phyloP scores from a whole-genome alignment of 2,113 vertebrate species.

The Bolborhynchus lineola region DNA sequence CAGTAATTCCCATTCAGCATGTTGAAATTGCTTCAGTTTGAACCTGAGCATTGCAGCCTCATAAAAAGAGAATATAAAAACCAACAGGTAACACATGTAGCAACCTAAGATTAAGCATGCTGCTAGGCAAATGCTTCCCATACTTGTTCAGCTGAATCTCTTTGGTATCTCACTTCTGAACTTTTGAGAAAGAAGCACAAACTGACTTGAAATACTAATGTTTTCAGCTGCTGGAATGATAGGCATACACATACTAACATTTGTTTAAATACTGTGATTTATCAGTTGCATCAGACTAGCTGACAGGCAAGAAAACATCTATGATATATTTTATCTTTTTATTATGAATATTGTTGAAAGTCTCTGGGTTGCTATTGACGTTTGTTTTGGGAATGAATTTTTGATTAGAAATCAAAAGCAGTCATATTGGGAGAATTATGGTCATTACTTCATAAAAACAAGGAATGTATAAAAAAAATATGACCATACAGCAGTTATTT shows the following conservation, averaged over 20 bases:
- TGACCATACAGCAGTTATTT: neutral
- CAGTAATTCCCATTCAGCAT: neutral
- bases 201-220: conserved; percentile 2
- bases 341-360: neutral
- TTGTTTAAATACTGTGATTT: neutral
- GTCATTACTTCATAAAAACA: neutral
- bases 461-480: neutral
- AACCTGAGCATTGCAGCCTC: neutral
- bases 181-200: neutral
- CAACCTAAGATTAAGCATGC: neutral
- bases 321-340: neutral
- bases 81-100: neutral
- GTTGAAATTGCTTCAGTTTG: neutral
- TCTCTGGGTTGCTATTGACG: neutral
- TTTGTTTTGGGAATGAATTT: neutral
- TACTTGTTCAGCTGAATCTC: neutral
- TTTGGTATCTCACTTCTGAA: neutral
- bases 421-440: neutral
- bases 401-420: neutral
- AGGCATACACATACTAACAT: neutral
- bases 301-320: neutral
- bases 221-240: neutral
- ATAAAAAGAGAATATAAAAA: neutral
- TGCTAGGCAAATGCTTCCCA: neutral
- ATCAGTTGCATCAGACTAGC: neutral